These are phyloP conservation scores for Aythya fuligula DNA, from an alignment of 2,797 vertebrate genomes.

Conservation along the genomic window DNA sequence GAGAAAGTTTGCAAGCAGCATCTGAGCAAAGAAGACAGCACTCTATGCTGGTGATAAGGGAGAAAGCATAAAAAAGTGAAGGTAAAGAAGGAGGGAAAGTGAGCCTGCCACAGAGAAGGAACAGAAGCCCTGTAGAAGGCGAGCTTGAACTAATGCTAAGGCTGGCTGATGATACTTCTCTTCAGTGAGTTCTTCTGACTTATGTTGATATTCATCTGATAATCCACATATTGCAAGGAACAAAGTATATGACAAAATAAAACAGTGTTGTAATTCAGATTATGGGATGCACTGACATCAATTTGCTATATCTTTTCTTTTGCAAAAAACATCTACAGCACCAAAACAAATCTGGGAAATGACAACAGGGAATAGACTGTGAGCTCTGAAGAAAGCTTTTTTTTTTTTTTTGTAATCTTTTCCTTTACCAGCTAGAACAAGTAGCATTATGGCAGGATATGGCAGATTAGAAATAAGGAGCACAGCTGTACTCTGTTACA, in stretches of 20 bases:
- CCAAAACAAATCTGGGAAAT: not conserved
- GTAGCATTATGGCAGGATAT: too few species aligned
- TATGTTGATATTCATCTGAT: not conserved
- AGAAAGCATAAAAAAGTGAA: not conserved
- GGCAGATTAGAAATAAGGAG: too few species aligned
- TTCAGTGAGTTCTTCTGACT: not conserved
- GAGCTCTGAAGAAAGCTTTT: not conserved
- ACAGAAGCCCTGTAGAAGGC: not conserved
- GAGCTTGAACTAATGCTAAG: not conserved
- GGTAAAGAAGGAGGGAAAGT: not conserved
- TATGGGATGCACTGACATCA: not conserved
- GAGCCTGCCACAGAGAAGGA: not conserved
- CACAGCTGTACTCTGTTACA: too few species aligned
- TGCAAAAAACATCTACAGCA: not conserved
- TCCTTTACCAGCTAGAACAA: not conserved
- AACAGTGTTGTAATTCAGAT: not conserved
- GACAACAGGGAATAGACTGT: too few species aligned
- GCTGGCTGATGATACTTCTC: not conserved
- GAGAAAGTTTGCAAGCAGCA: not conserved
- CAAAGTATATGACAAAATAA: not conserved
- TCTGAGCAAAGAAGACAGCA: not conserved
- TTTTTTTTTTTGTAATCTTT: not conserved
- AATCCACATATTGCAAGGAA: not conserved
- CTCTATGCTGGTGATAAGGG: not conserved
- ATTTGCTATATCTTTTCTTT: not conserved